Conservation (phyloP, 2,113 vertebrate species). For the Vulpes ferrilata region DNA sequence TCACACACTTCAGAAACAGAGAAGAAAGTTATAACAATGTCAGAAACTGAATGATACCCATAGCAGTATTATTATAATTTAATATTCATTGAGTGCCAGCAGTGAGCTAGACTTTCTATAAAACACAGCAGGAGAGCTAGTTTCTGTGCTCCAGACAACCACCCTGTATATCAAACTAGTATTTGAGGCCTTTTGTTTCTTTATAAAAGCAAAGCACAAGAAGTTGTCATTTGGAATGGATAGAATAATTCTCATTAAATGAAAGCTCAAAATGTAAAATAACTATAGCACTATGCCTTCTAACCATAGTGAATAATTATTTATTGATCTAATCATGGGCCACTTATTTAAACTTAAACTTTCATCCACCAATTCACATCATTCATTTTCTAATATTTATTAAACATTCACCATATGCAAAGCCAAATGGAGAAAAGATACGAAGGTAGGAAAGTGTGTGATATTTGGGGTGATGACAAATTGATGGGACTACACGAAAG, state of each 20-base stretch:
- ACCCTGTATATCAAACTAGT: not conserved
- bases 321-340: not conserved
- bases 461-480: not conserved
- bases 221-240: not conserved
- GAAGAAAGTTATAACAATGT: conserved; percentile 32
- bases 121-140: conserved; percentile 3
- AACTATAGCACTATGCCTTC: not conserved
- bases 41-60: conserved; percentile 8
- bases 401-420: not conserved
- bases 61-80: conserved; percentile 38
- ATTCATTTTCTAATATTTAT: not conserved
- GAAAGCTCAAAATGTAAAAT: conserved; percentile 24
- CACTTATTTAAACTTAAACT: conserved; percentile 28
- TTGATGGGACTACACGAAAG: not conserved
- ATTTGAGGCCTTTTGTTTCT: not conserved
- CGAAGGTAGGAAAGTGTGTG: not conserved
- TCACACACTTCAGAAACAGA: conserved; percentile 49
- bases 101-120: not conserved
- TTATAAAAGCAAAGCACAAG: not conserved
- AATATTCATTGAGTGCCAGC: not conserved
- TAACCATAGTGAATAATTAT: not conserved
- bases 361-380: not conserved
- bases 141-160: not conserved
- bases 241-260: not conserved
- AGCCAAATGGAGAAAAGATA: not conserved